Percentiles rank a stretch among this genome's conserved stretches.
These are phyloP conservation scores for Trachelus stipa DNA, from an alignment of 2,888 invertebrate genomes.

Conservation along the genomic window DNA sequence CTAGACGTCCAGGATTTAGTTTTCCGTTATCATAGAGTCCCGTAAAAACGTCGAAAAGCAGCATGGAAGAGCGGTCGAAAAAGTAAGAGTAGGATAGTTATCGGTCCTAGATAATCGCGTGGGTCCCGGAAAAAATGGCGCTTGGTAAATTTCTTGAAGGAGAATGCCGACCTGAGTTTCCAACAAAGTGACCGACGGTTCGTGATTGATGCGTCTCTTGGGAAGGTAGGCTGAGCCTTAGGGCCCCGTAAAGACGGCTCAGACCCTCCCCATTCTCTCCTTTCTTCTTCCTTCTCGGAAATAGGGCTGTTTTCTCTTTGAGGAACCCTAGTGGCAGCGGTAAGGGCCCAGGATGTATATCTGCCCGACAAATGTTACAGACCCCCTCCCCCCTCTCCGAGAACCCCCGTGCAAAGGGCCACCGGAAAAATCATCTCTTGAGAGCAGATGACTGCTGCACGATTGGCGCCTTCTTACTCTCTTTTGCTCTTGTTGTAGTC, in stretches of 20 bases:
- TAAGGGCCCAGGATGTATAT: constrained; percentile 4
- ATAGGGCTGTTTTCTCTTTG: constrained; percentile 18
- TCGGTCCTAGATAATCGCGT: neutral
- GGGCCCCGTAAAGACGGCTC: constrained; percentile 24
- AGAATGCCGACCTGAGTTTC: constrained; percentile 16
- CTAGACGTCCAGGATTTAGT: neutral
- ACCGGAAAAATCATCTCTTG: constrained; percentile 16
- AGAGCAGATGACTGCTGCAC: neutral
- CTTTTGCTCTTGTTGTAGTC: neutral
- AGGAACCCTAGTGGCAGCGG: neutral
- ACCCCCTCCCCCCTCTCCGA: constrained; percentile 5
- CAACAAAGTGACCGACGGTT: constrained; percentile 3
- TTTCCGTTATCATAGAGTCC: neutral
- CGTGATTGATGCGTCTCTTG: constrained; percentile 30
- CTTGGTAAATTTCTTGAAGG: neutral
- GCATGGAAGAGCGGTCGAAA: neutral
- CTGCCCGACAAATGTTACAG: constrained; percentile 27
- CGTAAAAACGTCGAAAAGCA: neutral
- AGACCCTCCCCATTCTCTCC: constrained; percentile 4
- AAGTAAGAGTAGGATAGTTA: neutral
- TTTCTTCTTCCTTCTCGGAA: constrained; percentile 24
- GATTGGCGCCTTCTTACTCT: neutral
- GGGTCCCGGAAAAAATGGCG: neutral
- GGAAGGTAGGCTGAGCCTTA: constrained; percentile 10
- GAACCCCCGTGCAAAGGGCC: constrained; percentile 20